Percentiles rank a stretch among this genome's conserved stretches.
These are phyloP conservation scores for Pyralis farinalis DNA, from an alignment of 2,888 invertebrate genomes.

Conservation along the genomic window DNA sequence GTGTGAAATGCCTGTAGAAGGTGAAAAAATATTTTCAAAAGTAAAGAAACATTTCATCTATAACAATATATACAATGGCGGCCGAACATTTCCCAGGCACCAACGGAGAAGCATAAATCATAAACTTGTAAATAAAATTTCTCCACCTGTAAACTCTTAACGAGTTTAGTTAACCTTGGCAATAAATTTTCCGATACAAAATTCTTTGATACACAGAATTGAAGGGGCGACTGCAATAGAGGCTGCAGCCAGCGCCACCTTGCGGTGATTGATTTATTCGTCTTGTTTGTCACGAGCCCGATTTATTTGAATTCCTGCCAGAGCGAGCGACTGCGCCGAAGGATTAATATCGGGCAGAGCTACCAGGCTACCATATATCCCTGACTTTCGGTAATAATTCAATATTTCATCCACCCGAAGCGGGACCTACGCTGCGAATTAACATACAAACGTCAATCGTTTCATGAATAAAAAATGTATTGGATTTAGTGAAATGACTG, in stretches of 20 bases:
- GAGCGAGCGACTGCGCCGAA: constrained; percentile 59
- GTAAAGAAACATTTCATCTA: no score
- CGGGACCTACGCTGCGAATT: constrained; percentile 74
- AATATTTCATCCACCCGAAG: constrained; percentile 75
- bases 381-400: constrained; percentile 77
- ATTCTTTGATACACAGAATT: constrained; percentile 55
- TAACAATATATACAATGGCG: no score
- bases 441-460: constrained; percentile 81
- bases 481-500: constrained; percentile 77
- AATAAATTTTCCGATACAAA: constrained; percentile 76
- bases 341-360: constrained; percentile 78
- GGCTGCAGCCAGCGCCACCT: constrained; percentile 72
- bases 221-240: constrained; percentile 65
- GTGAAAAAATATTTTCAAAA: no score
- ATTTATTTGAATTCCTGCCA: constrained; percentile 82
- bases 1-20: no score
- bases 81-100: no score
- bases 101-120: constrained; percentile 52
- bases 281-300: constrained; percentile 79
- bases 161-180: constrained; percentile 72
- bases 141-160: constrained; percentile 63
- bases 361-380: constrained; percentile 73
- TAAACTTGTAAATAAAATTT: constrained; percentile 60
- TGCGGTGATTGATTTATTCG: constrained; percentile 80
- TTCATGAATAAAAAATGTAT: constrained; percentile 81